A percentile compares a stretch with the other conserved stretches of the same genome.
These are phyloP conservation scores for Hydropotes inermis DNA, from an alignment of 2,113 vertebrate species.

Conservation along the genomic window DNA sequence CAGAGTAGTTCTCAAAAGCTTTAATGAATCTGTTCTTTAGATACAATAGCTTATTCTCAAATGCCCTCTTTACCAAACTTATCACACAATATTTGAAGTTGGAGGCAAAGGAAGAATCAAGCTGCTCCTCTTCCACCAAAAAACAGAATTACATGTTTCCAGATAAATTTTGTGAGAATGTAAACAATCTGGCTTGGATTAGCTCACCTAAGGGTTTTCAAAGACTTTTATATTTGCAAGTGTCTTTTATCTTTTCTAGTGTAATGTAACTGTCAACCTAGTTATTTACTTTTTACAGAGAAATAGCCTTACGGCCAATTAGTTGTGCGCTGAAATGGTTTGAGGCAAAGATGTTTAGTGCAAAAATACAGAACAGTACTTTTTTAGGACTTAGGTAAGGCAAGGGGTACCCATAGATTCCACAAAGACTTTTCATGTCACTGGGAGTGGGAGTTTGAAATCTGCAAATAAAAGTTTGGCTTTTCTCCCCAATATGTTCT, in stretches of 20 bases:
- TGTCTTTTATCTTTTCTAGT: not conserved
- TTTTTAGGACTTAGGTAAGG: not conserved
- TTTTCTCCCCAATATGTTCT: not conserved
- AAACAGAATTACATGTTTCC: not conserved
- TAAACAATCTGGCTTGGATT: not conserved
- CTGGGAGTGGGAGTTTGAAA: not conserved
- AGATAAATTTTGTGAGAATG: not conserved
- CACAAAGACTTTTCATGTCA: not conserved
- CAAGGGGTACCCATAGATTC: not conserved
- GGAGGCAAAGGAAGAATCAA: not conserved
- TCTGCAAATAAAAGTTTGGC: not conserved
- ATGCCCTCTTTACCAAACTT: not conserved
- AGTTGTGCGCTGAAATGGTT: not conserved
- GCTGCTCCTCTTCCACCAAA: not conserved
- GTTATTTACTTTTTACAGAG: not conserved
- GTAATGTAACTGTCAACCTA: not conserved
- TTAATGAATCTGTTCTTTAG: not conserved
- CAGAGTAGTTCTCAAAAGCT: not conserved
- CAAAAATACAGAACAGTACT: not conserved
- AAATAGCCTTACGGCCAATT: not conserved
- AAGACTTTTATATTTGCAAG: not conserved
- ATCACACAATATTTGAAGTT: not conserved
- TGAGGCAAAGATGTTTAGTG: not conserved
- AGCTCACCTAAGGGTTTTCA: not conserved
- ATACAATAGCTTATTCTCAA: not conserved